Evolutionary conservation across 2,888 invertebrate genomes (phyloP).

Genomic region (Eupithecia subumbrata): DNA sequence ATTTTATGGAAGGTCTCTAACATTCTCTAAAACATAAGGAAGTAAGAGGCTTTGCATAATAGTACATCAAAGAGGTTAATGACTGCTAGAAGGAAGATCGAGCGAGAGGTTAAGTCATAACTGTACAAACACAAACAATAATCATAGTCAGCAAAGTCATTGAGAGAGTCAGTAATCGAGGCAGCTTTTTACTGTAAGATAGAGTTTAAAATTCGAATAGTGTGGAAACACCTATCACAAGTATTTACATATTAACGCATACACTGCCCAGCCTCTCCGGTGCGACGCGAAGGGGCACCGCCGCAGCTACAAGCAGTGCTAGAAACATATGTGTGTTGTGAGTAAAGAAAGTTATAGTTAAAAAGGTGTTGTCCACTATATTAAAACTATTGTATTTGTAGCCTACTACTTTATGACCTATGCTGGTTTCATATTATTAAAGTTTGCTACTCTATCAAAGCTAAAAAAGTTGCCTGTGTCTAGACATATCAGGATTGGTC

Average conservation of each 20-base stretch:
- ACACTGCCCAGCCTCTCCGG: too few species aligned
- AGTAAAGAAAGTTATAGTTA: too few species aligned
- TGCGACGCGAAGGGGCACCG: too few species aligned
- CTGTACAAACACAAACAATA: conserved; percentile 8
- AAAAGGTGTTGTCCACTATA: too few species aligned
- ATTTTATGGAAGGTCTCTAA: not conserved
- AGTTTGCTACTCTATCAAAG: not conserved
- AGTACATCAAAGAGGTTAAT: conserved; percentile 22
- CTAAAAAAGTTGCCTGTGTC: conserved; percentile 7
- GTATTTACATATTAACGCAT: not conserved
- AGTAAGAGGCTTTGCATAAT: conserved; percentile 36
- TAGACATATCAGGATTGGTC: conserved; percentile 42
- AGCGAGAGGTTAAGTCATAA: conserved; percentile 26
- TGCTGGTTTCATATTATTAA: not conserved
- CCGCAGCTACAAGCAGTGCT: too few species aligned
- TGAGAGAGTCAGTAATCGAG: not conserved
- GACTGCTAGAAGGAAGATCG: conserved; percentile 15
- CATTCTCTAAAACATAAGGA: conserved; percentile 25
- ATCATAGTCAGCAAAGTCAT: not conserved
- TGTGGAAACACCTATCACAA: not conserved
- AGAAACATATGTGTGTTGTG: too few species aligned
- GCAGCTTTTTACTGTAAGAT: not conserved
- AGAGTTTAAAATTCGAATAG: conserved; percentile 1
- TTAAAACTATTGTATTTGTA: not conserved
- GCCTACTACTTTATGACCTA: not conserved